A percentile compares a stretch with the other conserved stretches of the same genome.
Evolutionary conservation across 2,113 vertebrate species (phyloP).

Genomic region (Rhea americana): DNA sequence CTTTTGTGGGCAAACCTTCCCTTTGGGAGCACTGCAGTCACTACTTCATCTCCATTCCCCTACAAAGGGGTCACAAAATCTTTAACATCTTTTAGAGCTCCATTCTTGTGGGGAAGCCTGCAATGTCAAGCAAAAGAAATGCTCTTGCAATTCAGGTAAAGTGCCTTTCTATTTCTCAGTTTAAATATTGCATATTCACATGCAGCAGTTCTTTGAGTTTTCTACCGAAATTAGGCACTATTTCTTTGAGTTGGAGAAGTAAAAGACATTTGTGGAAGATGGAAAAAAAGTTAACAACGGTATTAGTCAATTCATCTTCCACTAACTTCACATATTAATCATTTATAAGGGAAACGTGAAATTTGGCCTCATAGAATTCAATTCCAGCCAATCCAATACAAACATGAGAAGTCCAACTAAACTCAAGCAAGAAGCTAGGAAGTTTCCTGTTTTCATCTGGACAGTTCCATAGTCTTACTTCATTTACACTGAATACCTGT

Average conservation of each 20-base stretch:
- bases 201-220: neutral
- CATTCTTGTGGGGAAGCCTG: neutral
- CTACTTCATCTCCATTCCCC: neutral
- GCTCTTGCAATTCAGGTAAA: neutral
- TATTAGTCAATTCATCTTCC: neutral
- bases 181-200: accelerated
- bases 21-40: neutral
- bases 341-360: neutral
- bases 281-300: neutral
- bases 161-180: neutral
- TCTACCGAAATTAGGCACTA: neutral
- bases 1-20: neutral
- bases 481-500: neutral
- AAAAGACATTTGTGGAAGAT: neutral
- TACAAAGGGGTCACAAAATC: neutral
- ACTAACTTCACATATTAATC: neutral
- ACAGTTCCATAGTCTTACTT: neutral
- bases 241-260: neutral
- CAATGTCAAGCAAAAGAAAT: no score
- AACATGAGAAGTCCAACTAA: neutral
- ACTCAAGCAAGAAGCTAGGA: neutral
- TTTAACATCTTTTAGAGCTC: neutral
- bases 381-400: neutral
- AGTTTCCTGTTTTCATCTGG: neutral
- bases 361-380: neutral